Base-by-base conservation (phyloP, 1,140 invertebrate genomes). In the Drosophila mauritiana region DNA sequence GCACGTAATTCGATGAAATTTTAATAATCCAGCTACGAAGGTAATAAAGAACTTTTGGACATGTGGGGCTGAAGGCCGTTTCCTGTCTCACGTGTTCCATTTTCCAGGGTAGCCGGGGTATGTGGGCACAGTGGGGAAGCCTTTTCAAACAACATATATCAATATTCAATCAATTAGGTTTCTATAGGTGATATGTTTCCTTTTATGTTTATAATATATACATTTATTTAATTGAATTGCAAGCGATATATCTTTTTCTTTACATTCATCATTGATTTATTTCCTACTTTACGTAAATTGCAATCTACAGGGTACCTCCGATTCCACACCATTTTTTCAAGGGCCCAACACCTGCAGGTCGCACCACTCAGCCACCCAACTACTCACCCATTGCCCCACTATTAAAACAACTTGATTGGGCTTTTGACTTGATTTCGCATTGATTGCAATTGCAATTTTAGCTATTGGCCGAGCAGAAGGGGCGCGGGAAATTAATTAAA, bases 1-100 rank as follows among this genome's bases (percentile, higher is more conserved):
- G 65, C 77, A 85, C 81, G 81, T 85, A 80, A 78, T 80, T 77
- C 81, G 73, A 85, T 80, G 73, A 80, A 85, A 85, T 85, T 85
- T 80, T 85, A 85, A 85, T 85, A 85, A 85, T 80, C 81, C 64
- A 73, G 77, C 64, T 76, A 64, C 72, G 72, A 52, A 79, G 72
- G 80, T 84, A 80, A 84, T 84, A 84, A 84, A 84, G 76, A 84
- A 84, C 63, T 84, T 84, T 76, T 76, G 58, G 63, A 83, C 79
- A 83, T 82, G 59, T 73, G 79, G 46, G 58, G 51, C 73, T 77
- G 78, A 73, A 74, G 69, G 69, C 69, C 69, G 68, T 61, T 73
- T 73, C 68, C 68, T 57, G 64, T 48, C 64, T 56, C 64, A 68
- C 64, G 61, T 68, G 49, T 63, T 43, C 34, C 46, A 12, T 7